These are phyloP conservation scores for Maniola hyperantus DNA, from an alignment of 2,888 invertebrate species.

Conservation along the genomic window DNA sequence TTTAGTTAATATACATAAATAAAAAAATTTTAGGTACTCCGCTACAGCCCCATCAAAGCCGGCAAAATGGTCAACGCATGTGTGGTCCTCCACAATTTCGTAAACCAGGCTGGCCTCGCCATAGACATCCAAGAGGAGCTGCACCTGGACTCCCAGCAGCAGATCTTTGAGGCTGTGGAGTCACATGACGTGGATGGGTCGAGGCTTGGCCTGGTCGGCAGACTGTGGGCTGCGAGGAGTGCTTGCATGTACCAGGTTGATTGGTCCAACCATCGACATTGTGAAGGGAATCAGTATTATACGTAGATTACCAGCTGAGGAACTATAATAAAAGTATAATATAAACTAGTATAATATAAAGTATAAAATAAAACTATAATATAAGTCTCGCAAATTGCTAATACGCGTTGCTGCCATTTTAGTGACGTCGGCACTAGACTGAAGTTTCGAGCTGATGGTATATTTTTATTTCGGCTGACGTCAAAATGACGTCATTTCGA, in stretches of 20 bases:
- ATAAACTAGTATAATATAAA: no score
- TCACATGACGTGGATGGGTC: slow-evolving; percentile 17
- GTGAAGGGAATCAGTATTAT: slow-evolving; percentile 14
- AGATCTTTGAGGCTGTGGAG: slow-evolving; percentile 10
- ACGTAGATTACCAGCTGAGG: no score
- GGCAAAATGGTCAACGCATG: slow-evolving; percentile 26
- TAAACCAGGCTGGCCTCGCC: slow-evolving; percentile 8
- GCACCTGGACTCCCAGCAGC: slow-evolving; percentile 13
- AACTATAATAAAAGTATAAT: no score
- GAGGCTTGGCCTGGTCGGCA: slow-evolving; percentile 3
- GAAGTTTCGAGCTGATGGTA: no score
- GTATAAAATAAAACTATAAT: no score
- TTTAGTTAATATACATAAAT: not conserved
- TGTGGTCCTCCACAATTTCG: slow-evolving; percentile 19
- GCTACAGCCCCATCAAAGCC: slow-evolving; percentile 22
- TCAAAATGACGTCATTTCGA: no score
- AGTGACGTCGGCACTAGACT: no score
- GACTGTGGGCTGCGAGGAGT: slow-evolving; percentile 9
- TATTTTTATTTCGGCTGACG: no score
- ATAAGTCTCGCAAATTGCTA: no score
- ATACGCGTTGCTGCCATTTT: no score
- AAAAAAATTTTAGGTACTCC: slow-evolving; percentile 7
- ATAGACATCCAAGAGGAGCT: not conserved
- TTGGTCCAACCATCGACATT: not conserved
- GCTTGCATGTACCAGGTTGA: slow-evolving; percentile 17